Percentiles rank a stretch among this genome's conserved stretches.
These are phyloP conservation scores for Tetragonula clypearis DNA, from an alignment of 1,140 invertebrate species.

Conservation along the genomic window DNA sequence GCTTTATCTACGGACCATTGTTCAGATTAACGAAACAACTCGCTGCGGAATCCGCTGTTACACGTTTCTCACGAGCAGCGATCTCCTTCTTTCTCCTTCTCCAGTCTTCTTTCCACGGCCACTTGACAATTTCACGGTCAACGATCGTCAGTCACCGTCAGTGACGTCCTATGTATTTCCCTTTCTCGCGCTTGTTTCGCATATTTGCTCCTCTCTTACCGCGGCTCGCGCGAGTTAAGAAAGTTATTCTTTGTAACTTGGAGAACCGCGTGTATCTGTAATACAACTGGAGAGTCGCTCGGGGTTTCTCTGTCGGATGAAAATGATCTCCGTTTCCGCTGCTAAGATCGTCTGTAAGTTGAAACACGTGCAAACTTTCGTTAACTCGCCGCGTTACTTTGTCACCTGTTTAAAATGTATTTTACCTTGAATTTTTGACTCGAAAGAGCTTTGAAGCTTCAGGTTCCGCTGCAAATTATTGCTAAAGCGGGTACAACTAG, in stretches of 20 bases:
- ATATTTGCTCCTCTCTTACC: not conserved
- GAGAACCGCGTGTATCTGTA: not conserved
- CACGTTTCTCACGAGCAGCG: not conserved
- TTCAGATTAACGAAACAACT: slow-evolving; percentile 65
- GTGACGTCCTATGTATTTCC: not conserved
- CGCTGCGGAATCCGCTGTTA: slow-evolving; percentile 34
- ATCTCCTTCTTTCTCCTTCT: not conserved
- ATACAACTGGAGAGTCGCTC: not conserved
- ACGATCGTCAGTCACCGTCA: not conserved
- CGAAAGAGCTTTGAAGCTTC: too few species aligned
- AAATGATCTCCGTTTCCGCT: too few species aligned
- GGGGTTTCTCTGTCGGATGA: too few species aligned
- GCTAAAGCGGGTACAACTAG: too few species aligned
- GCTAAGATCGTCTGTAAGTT: too few species aligned
- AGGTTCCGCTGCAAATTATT: too few species aligned
- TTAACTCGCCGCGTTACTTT: too few species aligned
- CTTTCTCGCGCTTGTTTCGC: not conserved
- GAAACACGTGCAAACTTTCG: too few species aligned
- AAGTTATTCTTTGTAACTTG: not conserved
- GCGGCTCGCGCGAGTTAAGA: not conserved
- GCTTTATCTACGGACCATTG: slow-evolving; percentile 58
- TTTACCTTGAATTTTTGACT: too few species aligned
- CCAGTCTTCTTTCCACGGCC: not conserved
- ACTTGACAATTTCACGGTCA: not conserved
- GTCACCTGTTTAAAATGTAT: too few species aligned